A percentile compares a stretch with the other conserved stretches of the same genome.
These are phyloP conservation scores for Rotaria macrura DNA, from an alignment of 2,888 invertebrate genomes.

Conservation along the genomic window DNA sequence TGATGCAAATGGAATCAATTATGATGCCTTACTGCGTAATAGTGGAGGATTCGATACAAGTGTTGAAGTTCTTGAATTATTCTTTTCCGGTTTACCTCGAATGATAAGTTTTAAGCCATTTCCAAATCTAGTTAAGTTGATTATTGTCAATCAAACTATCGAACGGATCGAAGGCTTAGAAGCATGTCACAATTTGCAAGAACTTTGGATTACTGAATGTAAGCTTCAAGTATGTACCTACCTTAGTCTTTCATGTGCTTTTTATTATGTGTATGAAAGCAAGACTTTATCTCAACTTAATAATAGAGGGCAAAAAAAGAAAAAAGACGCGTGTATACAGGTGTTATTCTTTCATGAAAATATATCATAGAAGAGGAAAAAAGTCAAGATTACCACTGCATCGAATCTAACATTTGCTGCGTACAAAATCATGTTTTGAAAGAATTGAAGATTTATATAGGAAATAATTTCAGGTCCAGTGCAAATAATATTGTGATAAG, in stretches of 20 bases:
- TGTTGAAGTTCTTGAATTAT: conserved; percentile 44
- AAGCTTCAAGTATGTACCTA: conserved; percentile 35
- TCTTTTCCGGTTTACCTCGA: conserved; percentile 46
- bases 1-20: conserved; percentile 33
- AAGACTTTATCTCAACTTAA: too few relatives aligned
- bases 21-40: conserved; percentile 28
- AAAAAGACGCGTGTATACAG: too few relatives aligned
- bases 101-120: conserved; percentile 44
- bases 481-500: background rate
- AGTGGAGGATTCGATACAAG: conserved; percentile 26
- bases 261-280: background rate
- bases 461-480: background rate
- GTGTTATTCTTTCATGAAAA: too few relatives aligned
- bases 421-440: background rate
- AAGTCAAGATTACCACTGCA: too few relatives aligned
- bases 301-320: too few relatives aligned
- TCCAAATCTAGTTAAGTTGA: conserved; percentile 43
- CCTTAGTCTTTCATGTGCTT: background rate
- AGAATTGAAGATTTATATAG: background rate
- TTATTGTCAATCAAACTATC: conserved; percentile 37
- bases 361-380: too few relatives aligned
- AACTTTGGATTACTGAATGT: conserved; percentile 40
- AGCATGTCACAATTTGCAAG: conserved; percentile 36
- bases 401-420: background rate
- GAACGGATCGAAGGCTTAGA: conserved; percentile 36